Conservation (phyloP, 1,140 invertebrate genomes). For the Mercenaria mercenaria region DNA sequence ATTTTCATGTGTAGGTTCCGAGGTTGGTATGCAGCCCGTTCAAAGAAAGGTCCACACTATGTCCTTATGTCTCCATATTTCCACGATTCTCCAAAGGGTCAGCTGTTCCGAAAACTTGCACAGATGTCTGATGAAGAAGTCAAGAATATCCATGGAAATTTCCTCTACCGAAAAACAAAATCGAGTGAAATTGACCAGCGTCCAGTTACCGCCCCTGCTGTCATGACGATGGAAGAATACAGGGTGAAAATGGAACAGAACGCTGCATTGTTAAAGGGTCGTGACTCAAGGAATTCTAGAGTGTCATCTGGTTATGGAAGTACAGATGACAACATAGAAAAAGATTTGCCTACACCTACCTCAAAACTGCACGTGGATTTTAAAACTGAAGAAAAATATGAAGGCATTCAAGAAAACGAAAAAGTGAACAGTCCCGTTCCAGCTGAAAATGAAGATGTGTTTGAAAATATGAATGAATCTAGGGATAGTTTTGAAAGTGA, state of each 20-base stretch:
- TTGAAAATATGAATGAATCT: conserved; percentile 38
- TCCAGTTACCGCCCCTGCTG: conserved; percentile 72
- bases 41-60: conserved; percentile 68
- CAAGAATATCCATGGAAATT: conserved; percentile 68
- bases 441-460: not conserved
- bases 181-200: conserved; percentile 39
- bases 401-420: not conserved
- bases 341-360: not conserved
- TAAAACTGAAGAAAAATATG: conserved; percentile 1
- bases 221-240: conserved; percentile 42
- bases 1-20: conserved; percentile 64
- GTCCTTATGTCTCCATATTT: conserved; percentile 67
- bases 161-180: conserved; percentile 63
- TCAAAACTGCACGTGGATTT: conserved; percentile 12
- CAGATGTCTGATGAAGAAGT: conserved; percentile 59
- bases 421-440: not conserved
- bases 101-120: conserved; percentile 59
- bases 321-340: conserved; percentile 3
- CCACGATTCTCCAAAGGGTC: conserved; percentile 66
- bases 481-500: conserved; percentile 43
- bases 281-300: conserved; percentile 1
- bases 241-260: not conserved
- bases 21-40: conserved; percentile 69
- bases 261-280: not conserved
- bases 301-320: conserved; percentile 66